These are phyloP conservation scores for Dicyrtomina minuta DNA, from an alignment of 2,888 invertebrate genomes.

Conservation along the genomic window DNA sequence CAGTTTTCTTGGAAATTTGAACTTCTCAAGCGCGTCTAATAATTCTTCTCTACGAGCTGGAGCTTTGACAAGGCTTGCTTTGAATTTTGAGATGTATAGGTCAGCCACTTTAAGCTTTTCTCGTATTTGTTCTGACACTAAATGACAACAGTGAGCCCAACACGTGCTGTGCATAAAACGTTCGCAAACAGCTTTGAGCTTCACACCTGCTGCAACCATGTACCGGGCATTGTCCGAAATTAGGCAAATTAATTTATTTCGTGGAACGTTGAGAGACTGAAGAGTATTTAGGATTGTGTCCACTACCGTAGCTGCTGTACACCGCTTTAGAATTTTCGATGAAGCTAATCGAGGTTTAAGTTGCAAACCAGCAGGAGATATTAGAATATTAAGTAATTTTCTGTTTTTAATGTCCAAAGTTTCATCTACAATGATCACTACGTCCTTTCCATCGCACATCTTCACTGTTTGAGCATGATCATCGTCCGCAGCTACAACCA, in stretches of 20 bases:
- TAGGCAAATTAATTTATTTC: not conserved
- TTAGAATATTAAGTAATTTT: slow-evolving; percentile 1
- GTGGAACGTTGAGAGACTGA: not conserved
- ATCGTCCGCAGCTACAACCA: not conserved
- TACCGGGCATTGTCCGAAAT: slow-evolving; percentile 1
- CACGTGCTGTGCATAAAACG: not conserved
- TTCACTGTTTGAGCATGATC: not conserved
- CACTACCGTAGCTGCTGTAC: not conserved
- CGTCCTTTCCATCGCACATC: not conserved
- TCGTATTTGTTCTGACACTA: slow-evolving; percentile 5
- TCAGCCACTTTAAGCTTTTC: not conserved
- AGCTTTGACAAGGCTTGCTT: not conserved
- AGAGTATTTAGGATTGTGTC: not conserved
- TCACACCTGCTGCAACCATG: not conserved
- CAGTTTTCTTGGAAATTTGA: not conserved
- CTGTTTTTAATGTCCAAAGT: not conserved
- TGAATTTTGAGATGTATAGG: not conserved
- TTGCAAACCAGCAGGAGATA: not conserved
- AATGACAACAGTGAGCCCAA: not conserved
- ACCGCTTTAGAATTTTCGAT: not conserved
- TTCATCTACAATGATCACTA: not conserved
- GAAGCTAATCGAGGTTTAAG: not conserved
- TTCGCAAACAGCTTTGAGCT: not conserved
- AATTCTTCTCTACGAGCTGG: not conserved
- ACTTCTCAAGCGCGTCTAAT: not conserved